Conservation (phyloP, 2,113 vertebrate genomes). For the Menura novaehollandiae region DNA sequence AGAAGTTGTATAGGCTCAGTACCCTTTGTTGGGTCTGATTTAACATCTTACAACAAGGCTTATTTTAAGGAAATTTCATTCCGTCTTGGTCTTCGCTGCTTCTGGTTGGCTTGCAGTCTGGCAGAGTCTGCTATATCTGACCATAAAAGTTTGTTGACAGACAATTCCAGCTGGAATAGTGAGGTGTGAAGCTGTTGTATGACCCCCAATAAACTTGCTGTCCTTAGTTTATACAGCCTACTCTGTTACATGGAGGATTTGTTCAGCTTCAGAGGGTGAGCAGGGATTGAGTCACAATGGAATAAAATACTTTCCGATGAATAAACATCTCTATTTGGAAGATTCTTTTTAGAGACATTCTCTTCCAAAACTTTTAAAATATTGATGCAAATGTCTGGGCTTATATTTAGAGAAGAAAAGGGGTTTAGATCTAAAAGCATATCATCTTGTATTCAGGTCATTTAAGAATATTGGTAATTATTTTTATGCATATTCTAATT, state of each 20-base stretch:
- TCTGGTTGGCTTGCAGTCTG: not conserved
- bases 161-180: not conserved
- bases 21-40: not conserved
- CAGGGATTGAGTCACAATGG: not conserved
- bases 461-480: constrained; percentile 29
- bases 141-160: not conserved
- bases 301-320: not conserved
- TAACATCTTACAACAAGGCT: not conserved
- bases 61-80: not conserved
- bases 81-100: not conserved
- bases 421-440: not conserved
- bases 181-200: not conserved
- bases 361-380: constrained; percentile 12
- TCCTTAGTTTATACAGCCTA: not conserved
- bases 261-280: not conserved
- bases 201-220: not conserved
- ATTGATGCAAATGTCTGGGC: constrained; percentile 1
- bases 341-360: not conserved
- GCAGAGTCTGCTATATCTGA: not conserved
- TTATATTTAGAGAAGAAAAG: constrained; percentile 21
- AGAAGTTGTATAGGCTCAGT: not conserved
- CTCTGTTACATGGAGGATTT: not conserved
- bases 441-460: not conserved
- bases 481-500: constrained; percentile 29
- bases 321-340: not conserved